These are phyloP conservation scores for Himantopus leucocephalus DNA, from an alignment of 2,113 vertebrate genomes.

Conservation along the genomic window DNA sequence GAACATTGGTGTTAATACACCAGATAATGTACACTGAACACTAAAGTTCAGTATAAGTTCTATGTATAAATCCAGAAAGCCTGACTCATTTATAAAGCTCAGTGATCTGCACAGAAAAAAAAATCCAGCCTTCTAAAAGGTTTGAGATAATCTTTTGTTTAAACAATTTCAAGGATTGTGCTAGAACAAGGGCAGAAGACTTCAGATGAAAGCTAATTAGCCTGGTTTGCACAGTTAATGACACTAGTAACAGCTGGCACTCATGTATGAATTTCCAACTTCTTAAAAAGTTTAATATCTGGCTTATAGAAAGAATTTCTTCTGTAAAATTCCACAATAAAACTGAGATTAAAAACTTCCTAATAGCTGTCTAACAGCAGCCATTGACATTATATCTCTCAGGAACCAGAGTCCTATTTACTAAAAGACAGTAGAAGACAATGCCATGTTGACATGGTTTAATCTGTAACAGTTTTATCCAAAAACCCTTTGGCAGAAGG, in stretches of 20 bases:
- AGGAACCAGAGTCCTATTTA: background rate
- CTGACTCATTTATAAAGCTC: background rate
- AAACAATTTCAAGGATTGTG: background rate
- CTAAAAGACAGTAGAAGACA: background rate
- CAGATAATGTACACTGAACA: background rate
- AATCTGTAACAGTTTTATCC: background rate
- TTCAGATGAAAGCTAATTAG: background rate
- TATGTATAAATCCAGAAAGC: background rate
- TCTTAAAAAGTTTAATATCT: background rate
- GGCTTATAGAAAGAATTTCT: background rate
- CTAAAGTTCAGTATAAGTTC: background rate
- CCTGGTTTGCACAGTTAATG: background rate
- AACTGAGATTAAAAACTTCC: background rate
- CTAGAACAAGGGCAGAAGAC: background rate
- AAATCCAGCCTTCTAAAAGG: background rate
- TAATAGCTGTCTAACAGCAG: background rate
- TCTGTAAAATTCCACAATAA: background rate
- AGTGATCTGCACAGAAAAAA: background rate
- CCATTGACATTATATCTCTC: background rate
- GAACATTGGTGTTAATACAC: background rate
- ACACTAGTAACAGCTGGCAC: background rate
- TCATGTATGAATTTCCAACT: background rate
- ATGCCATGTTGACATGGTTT: background rate
- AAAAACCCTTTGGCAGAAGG: background rate
- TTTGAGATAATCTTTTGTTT: background rate